Base-by-base conservation (phyloP, 2,888 invertebrate genomes). In the Watsonalla binaria region DNA sequence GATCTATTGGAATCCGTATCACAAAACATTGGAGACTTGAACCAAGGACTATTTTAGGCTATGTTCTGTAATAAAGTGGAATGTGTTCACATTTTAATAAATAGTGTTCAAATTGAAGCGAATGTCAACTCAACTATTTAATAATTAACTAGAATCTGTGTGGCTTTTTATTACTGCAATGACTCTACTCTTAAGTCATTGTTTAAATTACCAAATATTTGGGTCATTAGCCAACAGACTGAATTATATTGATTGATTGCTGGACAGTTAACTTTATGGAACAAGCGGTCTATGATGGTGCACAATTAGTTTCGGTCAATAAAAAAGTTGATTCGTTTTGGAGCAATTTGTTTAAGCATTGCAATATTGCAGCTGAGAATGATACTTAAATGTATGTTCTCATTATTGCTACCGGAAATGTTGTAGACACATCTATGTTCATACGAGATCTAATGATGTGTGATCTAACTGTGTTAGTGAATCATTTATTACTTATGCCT, bases 161-260 rank as follows among this genome's bases (percentile, higher is more conserved):
- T 37, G 11, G 47, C 57, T 58, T 54, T 45, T 46, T 46, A 49
- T 63, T 46, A 52, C 57, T 63, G 52, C 59, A 56, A 58, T 62
- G 63, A 59, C 54, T 66, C 63, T 66, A 69, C 61, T 61, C 55
- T 58, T 61, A 66, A 54, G 63, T 56, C 55, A 45, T 53, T 57
- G 52, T 50, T 46, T 58, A 63, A 72, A 68, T 72, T 67, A 64
- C 59, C 65, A 70, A 74, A 66, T 75, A 81, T 80, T 66, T 76
- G 62, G 77, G 78, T 68, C 82, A 75, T 61, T 60, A 64, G 66
- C 67, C 66, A 65, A 73, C 68, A 62, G 59, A 55, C 53, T 54
- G 53, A 74, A 73, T 70, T 65, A 63, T 68, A 72, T 70, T 70
- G 70, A 78, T 77, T 72, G 66, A 62, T 65, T 63, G 62, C 68